Conservation (phyloP, 2,797 vertebrate genomes). For the Helostoma temminkii region DNA sequence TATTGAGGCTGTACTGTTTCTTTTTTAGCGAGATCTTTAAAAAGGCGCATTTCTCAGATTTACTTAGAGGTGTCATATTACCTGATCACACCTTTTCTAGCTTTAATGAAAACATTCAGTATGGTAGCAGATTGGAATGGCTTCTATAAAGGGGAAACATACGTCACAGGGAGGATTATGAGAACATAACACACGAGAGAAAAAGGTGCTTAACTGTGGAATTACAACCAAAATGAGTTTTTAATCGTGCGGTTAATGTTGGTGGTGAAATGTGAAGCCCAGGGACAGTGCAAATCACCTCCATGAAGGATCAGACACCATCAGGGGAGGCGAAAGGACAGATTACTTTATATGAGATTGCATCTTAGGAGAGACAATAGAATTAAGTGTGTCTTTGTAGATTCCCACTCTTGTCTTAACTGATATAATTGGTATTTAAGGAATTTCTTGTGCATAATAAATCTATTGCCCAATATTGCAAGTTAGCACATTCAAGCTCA, state of each 20-base stretch:
- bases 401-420: conserved; percentile 47
- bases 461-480: conserved; percentile 22
- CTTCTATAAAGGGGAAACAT: conserved; percentile 68
- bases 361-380: conserved; percentile 57
- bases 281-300: conserved; percentile 80
- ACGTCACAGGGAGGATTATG: conserved; percentile 79
- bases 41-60: conserved; percentile 50
- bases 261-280: conserved; percentile 80
- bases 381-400: conserved; percentile 55
- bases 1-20: conserved; percentile 15
- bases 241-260: conserved; percentile 85
- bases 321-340: conserved; percentile 64
- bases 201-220: conserved; percentile 84
- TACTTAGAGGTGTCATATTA: conserved; percentile 59
- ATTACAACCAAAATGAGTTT: conserved; percentile 84
- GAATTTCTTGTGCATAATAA: conserved; percentile 27
- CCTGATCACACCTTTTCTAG: conserved; percentile 58
- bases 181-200: conserved; percentile 71
- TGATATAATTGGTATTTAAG: conserved; percentile 31
- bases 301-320: conserved; percentile 74
- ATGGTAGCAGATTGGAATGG: conserved; percentile 62
- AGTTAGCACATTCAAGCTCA: conserved; percentile 8
- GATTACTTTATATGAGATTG: conserved; percentile 67
- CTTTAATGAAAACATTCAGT: conserved; percentile 80
- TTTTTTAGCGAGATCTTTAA: conserved; percentile 18